Evolutionary conservation across 2,113 vertebrate species (phyloP).

Genomic region (Pygoscelis adeliae): DNA sequence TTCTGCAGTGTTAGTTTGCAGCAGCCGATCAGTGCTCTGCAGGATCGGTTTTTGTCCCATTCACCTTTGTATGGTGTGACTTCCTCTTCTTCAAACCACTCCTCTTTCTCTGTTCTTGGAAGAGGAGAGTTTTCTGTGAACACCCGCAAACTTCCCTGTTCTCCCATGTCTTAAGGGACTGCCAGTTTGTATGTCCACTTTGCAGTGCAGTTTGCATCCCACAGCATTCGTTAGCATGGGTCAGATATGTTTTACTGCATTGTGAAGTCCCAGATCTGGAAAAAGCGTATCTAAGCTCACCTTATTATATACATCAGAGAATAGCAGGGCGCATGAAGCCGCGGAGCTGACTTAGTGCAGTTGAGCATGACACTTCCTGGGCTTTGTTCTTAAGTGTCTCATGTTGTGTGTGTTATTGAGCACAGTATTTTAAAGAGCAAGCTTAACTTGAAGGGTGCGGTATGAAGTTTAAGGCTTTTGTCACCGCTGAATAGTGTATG

Average conservation of each 20-base stretch:
- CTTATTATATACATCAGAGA: background rate
- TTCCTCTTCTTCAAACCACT: background rate
- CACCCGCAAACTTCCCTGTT: background rate
- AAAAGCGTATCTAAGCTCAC: rapidly evolving
- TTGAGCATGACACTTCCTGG: background rate
- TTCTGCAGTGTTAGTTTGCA: background rate
- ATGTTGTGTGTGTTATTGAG: background rate
- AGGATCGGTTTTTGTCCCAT: background rate
- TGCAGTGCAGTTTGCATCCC: background rate
- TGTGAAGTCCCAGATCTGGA: background rate
- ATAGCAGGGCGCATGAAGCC: background rate
- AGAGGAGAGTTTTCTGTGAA: background rate
- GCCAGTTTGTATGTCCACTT: background rate
- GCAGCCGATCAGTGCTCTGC: background rate
- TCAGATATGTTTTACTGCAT: background rate
- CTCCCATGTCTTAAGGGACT: background rate
- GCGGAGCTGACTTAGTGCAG: background rate
- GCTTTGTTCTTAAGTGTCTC: background rate
- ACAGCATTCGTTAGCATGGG: background rate
- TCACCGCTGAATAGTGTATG: background rate
- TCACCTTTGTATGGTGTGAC: background rate
- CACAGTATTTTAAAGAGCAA: background rate
- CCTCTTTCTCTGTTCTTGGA: background rate
- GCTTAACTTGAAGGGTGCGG: background rate
- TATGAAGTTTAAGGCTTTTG: background rate